Conservation (phyloP, 2,888 invertebrate genomes). For the Tiliacea citrago region DNA sequence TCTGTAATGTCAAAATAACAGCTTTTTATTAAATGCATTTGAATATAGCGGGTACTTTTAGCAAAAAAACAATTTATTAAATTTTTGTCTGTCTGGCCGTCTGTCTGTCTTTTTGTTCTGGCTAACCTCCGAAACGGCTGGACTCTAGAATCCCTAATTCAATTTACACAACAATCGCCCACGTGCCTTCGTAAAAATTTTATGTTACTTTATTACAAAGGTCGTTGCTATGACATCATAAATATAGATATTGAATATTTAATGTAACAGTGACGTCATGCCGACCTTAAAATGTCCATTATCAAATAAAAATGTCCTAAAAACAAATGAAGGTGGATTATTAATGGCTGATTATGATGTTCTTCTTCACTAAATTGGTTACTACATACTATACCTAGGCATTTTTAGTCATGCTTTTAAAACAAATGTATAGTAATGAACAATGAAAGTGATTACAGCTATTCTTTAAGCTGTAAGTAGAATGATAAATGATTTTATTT, state of each 20-base stretch:
- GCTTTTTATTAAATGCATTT: no score
- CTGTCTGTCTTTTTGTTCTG: no score
- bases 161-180: constrained; percentile 10
- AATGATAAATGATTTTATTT: no score
- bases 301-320: constrained; percentile 12
- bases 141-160: constrained; percentile 11
- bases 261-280: constrained; percentile 37
- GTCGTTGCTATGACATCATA: constrained; percentile 57
- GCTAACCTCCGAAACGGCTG: no score
- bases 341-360: constrained; percentile 1
- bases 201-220: constrained; percentile 43
- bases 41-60: no score
- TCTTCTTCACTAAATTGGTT: background rate
- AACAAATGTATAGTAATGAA: background rate
- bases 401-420: no score
- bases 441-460: no score
- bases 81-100: no score
- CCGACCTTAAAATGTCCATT: constrained; percentile 31
- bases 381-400: no score
- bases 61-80: no score
- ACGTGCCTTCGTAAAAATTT: constrained; percentile 17
- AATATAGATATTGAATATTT: constrained; percentile 41
- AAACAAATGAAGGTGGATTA: constrained; percentile 10
- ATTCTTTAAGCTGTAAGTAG: no score
- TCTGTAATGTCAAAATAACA: no score